Percentiles rank a stretch among this genome's conserved stretches.
Conservation (phyloP, 2,888 invertebrate genomes). For the Pyrrhosoma nymphula region DNA sequence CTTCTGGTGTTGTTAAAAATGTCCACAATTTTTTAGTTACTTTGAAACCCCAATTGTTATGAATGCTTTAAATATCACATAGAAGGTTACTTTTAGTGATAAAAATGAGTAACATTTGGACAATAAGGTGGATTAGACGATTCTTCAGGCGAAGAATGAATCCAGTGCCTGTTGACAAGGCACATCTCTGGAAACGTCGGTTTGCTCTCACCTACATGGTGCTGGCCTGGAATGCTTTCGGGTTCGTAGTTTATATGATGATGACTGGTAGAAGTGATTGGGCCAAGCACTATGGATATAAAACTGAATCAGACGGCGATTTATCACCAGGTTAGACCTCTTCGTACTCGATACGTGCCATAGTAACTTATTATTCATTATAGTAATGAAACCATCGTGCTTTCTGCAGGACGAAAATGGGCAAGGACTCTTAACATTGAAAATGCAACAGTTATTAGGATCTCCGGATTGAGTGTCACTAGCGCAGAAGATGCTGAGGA, state of each 20-base stretch:
- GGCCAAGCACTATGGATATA: constrained; percentile 84
- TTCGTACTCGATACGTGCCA: constrained; percentile 4
- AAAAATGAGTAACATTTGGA: constrained; percentile 24
- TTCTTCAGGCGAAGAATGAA: constrained; percentile 79
- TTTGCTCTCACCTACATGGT: constrained; percentile 83
- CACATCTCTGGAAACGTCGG: constrained; percentile 82
- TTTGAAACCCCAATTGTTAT: no score
- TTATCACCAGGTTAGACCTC: constrained; percentile 81
- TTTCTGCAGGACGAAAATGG: constrained; percentile 81
- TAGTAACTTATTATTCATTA: not conserved
- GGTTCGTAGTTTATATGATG: constrained; percentile 81
- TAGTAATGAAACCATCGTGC: not conserved
- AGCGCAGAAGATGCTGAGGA: constrained; percentile 53
- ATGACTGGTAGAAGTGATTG: constrained; percentile 84
- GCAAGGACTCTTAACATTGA: constrained; percentile 80
- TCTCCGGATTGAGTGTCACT: constrained; percentile 79
- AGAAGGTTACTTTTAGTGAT: not conserved
- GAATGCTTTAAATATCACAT: not conserved
- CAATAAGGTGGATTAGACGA: constrained; percentile 78
- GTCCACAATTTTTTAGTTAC: no score
- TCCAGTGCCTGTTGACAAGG: constrained; percentile 79
- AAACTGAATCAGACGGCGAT: constrained; percentile 81
- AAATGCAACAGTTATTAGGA: constrained; percentile 81
- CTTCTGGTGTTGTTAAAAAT: no score
- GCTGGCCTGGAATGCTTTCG: constrained; percentile 87